These are phyloP conservation scores for Drosophila atripex DNA, from an alignment of 2,888 invertebrate species.

Conservation along the genomic window DNA sequence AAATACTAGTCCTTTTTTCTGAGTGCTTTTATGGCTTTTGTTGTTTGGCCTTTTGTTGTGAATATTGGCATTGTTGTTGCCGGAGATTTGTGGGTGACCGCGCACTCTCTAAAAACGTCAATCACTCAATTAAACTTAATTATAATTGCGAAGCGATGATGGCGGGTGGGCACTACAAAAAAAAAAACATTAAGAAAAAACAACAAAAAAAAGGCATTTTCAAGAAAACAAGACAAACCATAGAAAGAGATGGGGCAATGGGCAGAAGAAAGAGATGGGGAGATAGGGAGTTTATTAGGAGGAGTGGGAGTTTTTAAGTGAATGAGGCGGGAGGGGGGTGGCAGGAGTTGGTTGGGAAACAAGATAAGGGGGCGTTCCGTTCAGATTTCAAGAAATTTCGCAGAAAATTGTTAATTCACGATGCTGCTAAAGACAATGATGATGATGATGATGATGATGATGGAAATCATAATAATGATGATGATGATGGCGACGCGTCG, in stretches of 20 bases:
- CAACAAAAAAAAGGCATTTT: slow-evolving; percentile 10
- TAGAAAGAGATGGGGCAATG: not conserved
- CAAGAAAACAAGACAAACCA: slow-evolving; percentile 35
- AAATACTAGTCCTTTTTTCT: not conserved
- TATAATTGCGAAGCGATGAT: slow-evolving; percentile 82
- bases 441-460: slow-evolving; percentile 29
- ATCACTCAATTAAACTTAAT: slow-evolving; percentile 84
- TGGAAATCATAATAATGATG: slow-evolving; percentile 44
- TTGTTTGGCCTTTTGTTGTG: slow-evolving; percentile 33
- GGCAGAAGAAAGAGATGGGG: slow-evolving; percentile 10
- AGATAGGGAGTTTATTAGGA: slow-evolving; percentile 1
- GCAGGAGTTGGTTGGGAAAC: not conserved
- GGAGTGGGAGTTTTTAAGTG: slow-evolving; percentile 21
- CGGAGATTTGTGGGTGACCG: slow-evolving; percentile 76
- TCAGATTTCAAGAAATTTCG: slow-evolving; percentile 75
- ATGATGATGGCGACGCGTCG: slow-evolving; percentile 60
- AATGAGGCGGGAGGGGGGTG: not conserved
- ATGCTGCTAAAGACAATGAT: slow-evolving; percentile 41
- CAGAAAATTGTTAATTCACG: slow-evolving; percentile 79
- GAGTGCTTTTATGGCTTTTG: slow-evolving; percentile 19
- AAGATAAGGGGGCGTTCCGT: slow-evolving; percentile 46
- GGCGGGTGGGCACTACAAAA: slow-evolving; percentile 64
- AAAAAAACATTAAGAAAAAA: too few species aligned
- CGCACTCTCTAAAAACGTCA: slow-evolving; percentile 82
- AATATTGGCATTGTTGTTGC: slow-evolving; percentile 2